Conservation (phyloP, 2,113 vertebrate genomes). For the Candoia aspera region DNA sequence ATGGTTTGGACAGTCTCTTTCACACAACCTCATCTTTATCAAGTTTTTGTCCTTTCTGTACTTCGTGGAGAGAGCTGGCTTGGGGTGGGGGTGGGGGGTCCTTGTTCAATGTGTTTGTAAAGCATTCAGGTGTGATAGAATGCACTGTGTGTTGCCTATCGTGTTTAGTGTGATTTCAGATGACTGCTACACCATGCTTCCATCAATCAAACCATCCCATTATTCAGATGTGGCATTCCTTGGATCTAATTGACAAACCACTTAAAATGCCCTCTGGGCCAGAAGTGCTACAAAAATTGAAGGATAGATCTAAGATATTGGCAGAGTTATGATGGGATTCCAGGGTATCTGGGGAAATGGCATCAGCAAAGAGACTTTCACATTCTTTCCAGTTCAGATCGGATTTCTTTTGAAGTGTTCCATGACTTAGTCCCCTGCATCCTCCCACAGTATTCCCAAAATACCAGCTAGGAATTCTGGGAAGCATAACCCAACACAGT, state of each 20-base stretch:
- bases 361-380: not conserved
- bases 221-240: not conserved
- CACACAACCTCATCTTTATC: not conserved
- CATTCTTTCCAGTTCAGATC: not conserved
- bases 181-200: not conserved
- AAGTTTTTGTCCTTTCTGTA: not conserved
- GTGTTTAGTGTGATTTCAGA: not conserved
- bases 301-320: not conserved
- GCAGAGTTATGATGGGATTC: not conserved
- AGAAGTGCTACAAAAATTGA: not conserved
- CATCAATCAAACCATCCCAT: not conserved
- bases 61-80: not conserved
- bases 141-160: not conserved
- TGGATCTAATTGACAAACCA: not conserved
- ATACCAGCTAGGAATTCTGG: not conserved
- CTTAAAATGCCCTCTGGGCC: not conserved
- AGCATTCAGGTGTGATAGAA: not conserved
- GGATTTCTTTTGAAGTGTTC: not conserved
- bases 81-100: accelerated
- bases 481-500: not conserved
- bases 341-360: not conserved
- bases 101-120: not conserved
- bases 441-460: not conserved
- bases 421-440: not conserved
- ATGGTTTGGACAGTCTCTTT: not conserved